These are phyloP conservation scores for Drosophila robusta DNA, from an alignment of 2,888 invertebrate species.

Conservation along the genomic window DNA sequence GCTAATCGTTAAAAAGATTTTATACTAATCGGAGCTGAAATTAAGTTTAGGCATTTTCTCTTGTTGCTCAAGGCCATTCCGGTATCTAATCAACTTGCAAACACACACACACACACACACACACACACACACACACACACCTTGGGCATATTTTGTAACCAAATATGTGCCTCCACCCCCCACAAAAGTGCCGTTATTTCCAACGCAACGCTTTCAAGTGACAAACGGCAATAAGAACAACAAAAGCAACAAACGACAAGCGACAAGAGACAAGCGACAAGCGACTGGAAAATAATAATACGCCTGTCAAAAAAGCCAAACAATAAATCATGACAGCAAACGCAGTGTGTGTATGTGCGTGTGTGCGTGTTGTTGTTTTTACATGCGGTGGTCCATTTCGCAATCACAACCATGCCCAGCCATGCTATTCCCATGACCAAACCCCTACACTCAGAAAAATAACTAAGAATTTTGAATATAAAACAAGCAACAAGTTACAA, in stretches of 20 bases:
- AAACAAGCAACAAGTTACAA: not conserved
- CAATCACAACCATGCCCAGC: slow-evolving; percentile 37
- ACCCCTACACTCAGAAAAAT: slow-evolving; percentile 2
- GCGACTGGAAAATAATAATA: slow-evolving; percentile 63
- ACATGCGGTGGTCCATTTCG: slow-evolving; percentile 47
- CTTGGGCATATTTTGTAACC: slow-evolving; percentile 19
- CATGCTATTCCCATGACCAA: slow-evolving; percentile 1
- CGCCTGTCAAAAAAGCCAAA: slow-evolving; percentile 64
- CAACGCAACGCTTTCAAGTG: slow-evolving; percentile 47
- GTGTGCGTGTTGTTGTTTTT: slow-evolving; percentile 12
- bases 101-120: slow-evolving; percentile 9
- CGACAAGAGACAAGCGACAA: slow-evolving; percentile 30
- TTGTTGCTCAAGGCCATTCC: slow-evolving; percentile 30
- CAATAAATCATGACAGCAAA: slow-evolving; percentile 71
- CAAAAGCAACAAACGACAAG: slow-evolving; percentile 26
- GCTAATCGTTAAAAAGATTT: not conserved
- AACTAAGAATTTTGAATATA: not conserved
- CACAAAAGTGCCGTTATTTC: slow-evolving; percentile 30
- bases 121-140: slow-evolving; percentile 6
- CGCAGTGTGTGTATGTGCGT: slow-evolving; percentile 27
- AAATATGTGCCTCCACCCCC: slow-evolving; percentile 23
- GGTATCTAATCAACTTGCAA: slow-evolving; percentile 41
- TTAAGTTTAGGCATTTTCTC: slow-evolving; percentile 17
- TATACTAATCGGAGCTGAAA: slow-evolving; percentile 5
- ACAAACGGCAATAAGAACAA: slow-evolving; percentile 43